A percentile compares a stretch with the other conserved stretches of the same genome.
These are phyloP conservation scores for Pristis pectinata DNA, from an alignment of 2,797 vertebrate species.

Conservation along the genomic window DNA sequence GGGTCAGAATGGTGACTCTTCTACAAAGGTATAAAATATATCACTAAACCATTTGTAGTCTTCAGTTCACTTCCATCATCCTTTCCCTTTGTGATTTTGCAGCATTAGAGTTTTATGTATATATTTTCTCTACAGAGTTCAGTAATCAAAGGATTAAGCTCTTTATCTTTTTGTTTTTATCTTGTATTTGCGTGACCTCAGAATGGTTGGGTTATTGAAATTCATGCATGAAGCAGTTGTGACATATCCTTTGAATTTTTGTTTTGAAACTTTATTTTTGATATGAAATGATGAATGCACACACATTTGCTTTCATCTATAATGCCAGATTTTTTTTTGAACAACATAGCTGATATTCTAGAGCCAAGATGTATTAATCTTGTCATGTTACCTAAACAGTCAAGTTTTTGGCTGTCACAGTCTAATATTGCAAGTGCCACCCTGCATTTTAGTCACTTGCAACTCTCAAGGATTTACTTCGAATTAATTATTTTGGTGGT, in stretches of 20 bases:
- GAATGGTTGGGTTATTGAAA: background rate
- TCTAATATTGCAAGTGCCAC: background rate
- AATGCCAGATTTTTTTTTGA: background rate
- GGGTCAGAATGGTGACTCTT: background rate
- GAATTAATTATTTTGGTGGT: background rate
- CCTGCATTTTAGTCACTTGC: background rate
- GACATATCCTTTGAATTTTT: background rate
- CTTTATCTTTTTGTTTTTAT: slow-evolving; percentile 17
- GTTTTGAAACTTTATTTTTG: background rate
- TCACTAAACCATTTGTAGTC: slow-evolving; percentile 13
- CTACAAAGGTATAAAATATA: background rate
- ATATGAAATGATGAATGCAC: background rate
- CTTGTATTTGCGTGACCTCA: background rate
- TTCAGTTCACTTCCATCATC: background rate
- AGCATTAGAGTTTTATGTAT: background rate
- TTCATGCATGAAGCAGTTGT: background rate
- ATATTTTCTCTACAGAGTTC: background rate
- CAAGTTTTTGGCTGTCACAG: background rate
- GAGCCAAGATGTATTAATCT: background rate
- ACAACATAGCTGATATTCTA: background rate
- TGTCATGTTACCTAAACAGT: background rate
- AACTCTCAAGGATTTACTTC: background rate
- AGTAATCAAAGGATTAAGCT: slow-evolving; percentile 2
- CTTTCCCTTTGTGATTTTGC: background rate
- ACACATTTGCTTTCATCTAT: background rate